Percentiles rank a stretch among this genome's conserved stretches.
Conservation (phyloP, 2,888 invertebrate genomes). For the Aporophyla nigra region DNA sequence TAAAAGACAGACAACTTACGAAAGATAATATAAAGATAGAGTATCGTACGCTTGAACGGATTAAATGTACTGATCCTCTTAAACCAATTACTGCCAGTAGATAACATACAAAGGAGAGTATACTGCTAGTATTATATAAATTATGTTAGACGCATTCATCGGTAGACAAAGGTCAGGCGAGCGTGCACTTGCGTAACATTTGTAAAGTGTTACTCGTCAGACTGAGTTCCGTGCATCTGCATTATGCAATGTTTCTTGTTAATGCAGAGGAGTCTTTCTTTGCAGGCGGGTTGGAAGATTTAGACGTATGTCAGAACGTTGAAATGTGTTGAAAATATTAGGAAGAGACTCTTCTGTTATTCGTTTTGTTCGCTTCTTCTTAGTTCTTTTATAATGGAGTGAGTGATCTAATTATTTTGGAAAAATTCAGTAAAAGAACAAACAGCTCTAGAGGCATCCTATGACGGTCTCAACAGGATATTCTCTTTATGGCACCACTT, state of each 20-base stretch:
- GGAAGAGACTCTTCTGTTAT: constrained; percentile 3
- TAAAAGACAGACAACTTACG: constrained; percentile 5
- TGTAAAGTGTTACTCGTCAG: constrained; percentile 64
- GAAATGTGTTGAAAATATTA: constrained; percentile 21
- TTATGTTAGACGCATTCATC: constrained; percentile 61
- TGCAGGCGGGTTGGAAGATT: constrained; percentile 27
- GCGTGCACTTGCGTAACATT: constrained; percentile 72
- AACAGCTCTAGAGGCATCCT: constrained; percentile 4
- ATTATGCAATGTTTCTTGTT: constrained; percentile 68
- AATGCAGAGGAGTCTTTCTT: constrained; percentile 48
- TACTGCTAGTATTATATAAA: constrained; percentile 65
- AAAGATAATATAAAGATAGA: constrained; percentile 30
- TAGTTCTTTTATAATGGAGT: constrained; percentile 7
- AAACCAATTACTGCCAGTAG: constrained; percentile 69
- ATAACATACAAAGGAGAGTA: constrained; percentile 60
- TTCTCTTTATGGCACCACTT: constrained; percentile 15
- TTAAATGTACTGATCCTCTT: constrained; percentile 65
- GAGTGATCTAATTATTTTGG: constrained; percentile 2
- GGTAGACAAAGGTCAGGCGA: constrained; percentile 78
- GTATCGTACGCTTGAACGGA: constrained; percentile 43
- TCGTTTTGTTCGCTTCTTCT: constrained; percentile 19
- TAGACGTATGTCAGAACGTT: constrained; percentile 30
- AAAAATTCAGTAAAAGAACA: not conserved
- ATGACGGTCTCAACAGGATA: constrained; percentile 14
- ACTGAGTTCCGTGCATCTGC: constrained; percentile 70